Evolutionary conservation across 2,113 vertebrate species (phyloP), one percentile per base, ranked within the genome.

Genomic region (Grammomys dolichurus): DNA sequence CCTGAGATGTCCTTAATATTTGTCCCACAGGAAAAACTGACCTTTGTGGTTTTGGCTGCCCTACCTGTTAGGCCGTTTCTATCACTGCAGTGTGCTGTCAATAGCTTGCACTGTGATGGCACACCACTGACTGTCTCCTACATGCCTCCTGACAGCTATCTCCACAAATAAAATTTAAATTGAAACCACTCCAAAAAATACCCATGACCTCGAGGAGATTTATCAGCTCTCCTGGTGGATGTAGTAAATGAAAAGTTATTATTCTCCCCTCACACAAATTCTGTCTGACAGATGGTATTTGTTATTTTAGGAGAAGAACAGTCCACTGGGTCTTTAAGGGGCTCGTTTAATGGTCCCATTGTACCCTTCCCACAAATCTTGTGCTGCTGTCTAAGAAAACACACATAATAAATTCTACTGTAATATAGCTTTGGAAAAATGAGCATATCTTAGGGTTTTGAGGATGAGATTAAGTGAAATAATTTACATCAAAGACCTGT

Each of bases 181-280:
- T 86, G 94, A 97, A 96, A 95, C 60, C 60, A 92, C 92, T 97
- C 72, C 92, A 94, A 89, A 93, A 95, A 80, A 51, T 19, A 91
- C 77, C 58, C 72, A 94, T 93, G 86, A 95, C 70, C 95, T 95
- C 77, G n/a, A 95, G 43, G 87, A 96, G 77, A 96, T 95, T 96
- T 92, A 95, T 92, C 95, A 84, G 67, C 91, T 96, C 88, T 96
- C 95, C 60, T 88, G 72, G 24, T 77, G 3, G 73, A 95, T 51
- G 73, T 7, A 96, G 19, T 97, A 95, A 97, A 98, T 87, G 75
- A 91, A 98, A 98, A 97, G n/a, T 82, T 93, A 97, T 96, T 95
- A 93, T 81, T 43, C 7, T 96, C 22, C 93, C 96, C 93, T 36
- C 58, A 87, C 24, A 94, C 80, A 96, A 97, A 98, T 98, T 96